Conservation (phyloP, 2,113 vertebrate species). For the Spheniscus mendiculus region DNA sequence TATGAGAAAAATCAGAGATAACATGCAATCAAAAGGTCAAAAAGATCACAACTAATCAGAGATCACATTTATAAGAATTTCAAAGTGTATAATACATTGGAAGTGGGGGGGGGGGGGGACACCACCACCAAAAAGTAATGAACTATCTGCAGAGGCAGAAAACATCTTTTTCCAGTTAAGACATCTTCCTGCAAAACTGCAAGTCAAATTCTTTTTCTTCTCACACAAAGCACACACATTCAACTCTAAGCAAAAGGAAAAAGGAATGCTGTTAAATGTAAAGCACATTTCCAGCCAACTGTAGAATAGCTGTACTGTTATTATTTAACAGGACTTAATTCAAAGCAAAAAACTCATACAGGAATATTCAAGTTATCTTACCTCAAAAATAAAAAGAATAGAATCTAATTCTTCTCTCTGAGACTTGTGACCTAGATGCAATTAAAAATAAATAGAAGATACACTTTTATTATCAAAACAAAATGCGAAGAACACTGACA, state of each 20-base stretch:
- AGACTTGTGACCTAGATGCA: conserved; percentile 92
- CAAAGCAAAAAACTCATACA: background rate
- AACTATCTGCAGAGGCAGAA: background rate
- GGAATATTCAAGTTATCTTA: conserved; percentile 64
- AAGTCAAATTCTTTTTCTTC: background rate
- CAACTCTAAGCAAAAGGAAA: background rate
- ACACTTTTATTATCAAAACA: background rate
- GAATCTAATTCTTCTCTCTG: conserved; percentile 98
- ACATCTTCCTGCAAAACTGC: background rate
- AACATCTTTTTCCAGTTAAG: background rate
- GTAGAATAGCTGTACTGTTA: background rate
- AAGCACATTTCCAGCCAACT: background rate
- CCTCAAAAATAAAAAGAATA: conserved; percentile 99
- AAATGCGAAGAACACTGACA: background rate
- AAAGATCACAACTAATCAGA: background rate
- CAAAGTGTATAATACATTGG: background rate
- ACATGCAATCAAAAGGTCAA: background rate
- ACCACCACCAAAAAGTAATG: background rate
- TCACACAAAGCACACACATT: background rate
- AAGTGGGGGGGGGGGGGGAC: rapidly evolving
- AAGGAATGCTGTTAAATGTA: background rate
- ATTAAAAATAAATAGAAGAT: conserved; percentile 43
- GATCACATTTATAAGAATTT: background rate
- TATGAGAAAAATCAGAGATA: background rate
- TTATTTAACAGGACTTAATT: background rate